These are phyloP conservation scores for Petrocephalus zakoni DNA, from an alignment of 2,113 vertebrate species.

Conservation along the genomic window DNA sequence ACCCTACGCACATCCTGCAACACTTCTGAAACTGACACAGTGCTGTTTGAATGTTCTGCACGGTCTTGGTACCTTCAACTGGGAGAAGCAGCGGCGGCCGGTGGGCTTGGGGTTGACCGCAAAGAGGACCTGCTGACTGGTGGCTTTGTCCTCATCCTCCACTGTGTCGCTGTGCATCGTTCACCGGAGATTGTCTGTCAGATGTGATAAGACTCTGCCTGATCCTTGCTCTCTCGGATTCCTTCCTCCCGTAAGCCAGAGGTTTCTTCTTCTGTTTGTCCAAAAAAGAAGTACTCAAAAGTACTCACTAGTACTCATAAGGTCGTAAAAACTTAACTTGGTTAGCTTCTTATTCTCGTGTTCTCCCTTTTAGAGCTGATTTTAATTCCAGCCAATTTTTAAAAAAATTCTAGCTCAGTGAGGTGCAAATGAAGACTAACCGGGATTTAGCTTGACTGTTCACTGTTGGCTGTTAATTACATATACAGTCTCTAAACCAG, in stretches of 20 bases:
- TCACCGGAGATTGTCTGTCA: not conserved
- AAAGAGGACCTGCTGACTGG: constrained; percentile 47
- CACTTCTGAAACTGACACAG: not conserved
- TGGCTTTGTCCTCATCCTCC: constrained; percentile 36
- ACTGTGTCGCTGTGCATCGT: constrained; percentile 41
- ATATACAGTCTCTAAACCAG: not conserved
- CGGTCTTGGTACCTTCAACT: constrained; percentile 50
- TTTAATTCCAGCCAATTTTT: not conserved
- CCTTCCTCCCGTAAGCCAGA: not conserved
- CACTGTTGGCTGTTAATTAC: not conserved
- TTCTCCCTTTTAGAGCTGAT: not conserved
- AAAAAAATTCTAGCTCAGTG: not conserved
- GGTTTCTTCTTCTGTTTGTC: not conserved
- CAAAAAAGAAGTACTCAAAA: not conserved
- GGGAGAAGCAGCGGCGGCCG: constrained; percentile 39
- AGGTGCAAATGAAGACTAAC: not conserved
- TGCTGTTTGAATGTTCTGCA: not conserved
- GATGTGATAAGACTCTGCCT: not conserved
- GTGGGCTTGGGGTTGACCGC: constrained; percentile 26
- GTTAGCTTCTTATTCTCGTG: not conserved
- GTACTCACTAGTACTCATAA: not conserved
- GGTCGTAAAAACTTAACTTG: not conserved
- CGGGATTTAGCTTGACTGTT: not conserved
- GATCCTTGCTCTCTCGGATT: not conserved
- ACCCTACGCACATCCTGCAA: not conserved